phyloP scores from a whole-genome alignment of 2,113 vertebrate genomes.

The Globicephala melas region DNA sequence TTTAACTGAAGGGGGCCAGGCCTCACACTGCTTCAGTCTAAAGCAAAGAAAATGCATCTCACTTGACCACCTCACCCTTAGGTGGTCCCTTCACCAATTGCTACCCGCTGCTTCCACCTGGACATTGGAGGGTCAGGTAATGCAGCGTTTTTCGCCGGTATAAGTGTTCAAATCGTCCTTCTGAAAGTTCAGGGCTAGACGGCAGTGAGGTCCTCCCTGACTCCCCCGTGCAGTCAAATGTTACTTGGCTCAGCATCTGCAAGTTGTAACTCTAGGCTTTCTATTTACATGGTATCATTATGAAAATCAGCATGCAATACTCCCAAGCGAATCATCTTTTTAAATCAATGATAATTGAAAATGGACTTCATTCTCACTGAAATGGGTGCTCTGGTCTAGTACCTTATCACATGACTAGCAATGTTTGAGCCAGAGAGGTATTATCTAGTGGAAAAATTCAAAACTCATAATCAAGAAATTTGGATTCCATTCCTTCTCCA shows the following conservation, averaged over 20 bases:
- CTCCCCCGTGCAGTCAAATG: neutral
- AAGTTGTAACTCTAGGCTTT: neutral
- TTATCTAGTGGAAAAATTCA: neutral
- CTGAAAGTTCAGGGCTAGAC: neutral
- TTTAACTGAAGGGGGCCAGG: neutral
- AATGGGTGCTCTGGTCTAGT: neutral
- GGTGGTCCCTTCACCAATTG: neutral
- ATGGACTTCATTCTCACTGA: constrained; percentile 13
- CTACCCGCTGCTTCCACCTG: neutral
- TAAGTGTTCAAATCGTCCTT: neutral
- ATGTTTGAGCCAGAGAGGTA: neutral
- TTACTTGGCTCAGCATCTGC: neutral
- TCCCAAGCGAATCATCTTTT: neutral
- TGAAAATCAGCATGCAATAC: neutral
- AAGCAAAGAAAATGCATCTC: neutral
- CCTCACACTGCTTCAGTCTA: neutral
- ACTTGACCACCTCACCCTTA: neutral
- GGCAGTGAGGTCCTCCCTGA: neutral
- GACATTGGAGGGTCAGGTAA: neutral
- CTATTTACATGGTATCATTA: neutral
- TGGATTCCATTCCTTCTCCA: neutral
- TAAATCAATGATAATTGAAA: constrained; percentile 20
- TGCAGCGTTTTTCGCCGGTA: neutral
- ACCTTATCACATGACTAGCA: neutral
- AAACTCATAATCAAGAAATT: neutral